Percentiles rank a stretch among this genome's conserved stretches.
Evolutionary conservation across 2,113 vertebrate species (phyloP).

Genomic region (Benthochromis sp.): DNA sequence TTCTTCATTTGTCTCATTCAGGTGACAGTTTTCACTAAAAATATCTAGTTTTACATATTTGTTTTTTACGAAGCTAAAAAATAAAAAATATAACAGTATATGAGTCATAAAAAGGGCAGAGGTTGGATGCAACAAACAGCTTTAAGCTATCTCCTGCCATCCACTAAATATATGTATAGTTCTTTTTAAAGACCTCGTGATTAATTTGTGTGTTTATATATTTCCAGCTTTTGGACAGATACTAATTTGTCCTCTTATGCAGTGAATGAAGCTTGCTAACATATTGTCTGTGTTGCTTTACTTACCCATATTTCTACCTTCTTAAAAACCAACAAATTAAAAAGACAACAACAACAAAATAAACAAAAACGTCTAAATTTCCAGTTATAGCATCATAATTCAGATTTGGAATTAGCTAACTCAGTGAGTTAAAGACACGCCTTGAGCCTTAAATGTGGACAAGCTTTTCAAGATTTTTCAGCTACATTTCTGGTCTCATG

Average conservation of each 20-base stretch:
- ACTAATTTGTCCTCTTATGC: not conserved
- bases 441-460: not conserved
- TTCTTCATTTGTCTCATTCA: not conserved
- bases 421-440: not conserved
- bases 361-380: not conserved
- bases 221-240: not conserved
- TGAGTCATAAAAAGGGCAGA: accelerated
- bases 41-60: not conserved
- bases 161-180: not conserved
- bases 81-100: not conserved
- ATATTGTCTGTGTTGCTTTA: not conserved
- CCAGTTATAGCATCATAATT: not conserved
- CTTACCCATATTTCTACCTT: not conserved
- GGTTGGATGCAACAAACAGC: not conserved
- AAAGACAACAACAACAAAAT: not conserved
- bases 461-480: not conserved
- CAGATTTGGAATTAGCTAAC: not conserved
- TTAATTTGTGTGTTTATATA: not conserved
- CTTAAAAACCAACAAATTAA: not conserved
- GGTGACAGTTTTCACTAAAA: not conserved
- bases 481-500: not conserved
- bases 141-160: not conserved
- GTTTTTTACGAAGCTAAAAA: not conserved
- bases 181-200: not conserved
- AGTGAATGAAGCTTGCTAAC: not conserved